Evolutionary conservation across 2,888 invertebrate species (phyloP), one percentile per base, ranked within the genome.

Genomic region (Chrysolina oricalcia): DNA sequence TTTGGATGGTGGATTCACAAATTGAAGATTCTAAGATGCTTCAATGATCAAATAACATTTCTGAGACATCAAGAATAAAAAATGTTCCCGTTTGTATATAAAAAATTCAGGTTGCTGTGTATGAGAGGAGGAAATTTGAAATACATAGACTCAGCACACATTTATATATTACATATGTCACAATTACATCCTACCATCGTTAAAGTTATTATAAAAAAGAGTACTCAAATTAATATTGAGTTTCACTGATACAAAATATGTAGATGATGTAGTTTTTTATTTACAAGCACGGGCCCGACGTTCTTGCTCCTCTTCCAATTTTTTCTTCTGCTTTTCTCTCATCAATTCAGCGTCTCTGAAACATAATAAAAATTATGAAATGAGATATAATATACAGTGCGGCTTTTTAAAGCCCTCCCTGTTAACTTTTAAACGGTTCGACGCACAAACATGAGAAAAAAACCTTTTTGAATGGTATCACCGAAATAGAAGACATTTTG

Each of bases 261-360:
- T 66, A 67, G 11, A 59, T 35, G 48, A 50, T 19, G n/a, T 35
- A 35, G 35, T 62, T 17, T 70, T 70, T 80, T 80, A 81, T 79
- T 83, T 81, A 75, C 81, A 79, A 66, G 81, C 62, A 64, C 78
- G 78, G 15, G 69, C 63, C 68, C 65, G 77, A 17, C 41, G 48
- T 56, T 73, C 71, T 15, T 73, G 40, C 11, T 66, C 46, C 65
- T 83, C 82, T 84, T 91, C 91, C 85, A 93, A 93, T 85, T 95
- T 95, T 89, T 93, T 94, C 86, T 92, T 91, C 90, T 97, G 96
- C 87, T 97, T 97, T 86, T 96, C 95, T 86, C 96, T 90, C 95
- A 97, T 96, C 85, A 95, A 83, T 86, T 97, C 96, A 23, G 97
- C 96, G 91, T 97, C 97, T 86, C 97, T 96, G 65, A 90, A 90